Evolutionary conservation across 2,888 invertebrate species (phyloP), one percentile per base, ranked within the genome.

Genomic region (Cryptus armator): DNA sequence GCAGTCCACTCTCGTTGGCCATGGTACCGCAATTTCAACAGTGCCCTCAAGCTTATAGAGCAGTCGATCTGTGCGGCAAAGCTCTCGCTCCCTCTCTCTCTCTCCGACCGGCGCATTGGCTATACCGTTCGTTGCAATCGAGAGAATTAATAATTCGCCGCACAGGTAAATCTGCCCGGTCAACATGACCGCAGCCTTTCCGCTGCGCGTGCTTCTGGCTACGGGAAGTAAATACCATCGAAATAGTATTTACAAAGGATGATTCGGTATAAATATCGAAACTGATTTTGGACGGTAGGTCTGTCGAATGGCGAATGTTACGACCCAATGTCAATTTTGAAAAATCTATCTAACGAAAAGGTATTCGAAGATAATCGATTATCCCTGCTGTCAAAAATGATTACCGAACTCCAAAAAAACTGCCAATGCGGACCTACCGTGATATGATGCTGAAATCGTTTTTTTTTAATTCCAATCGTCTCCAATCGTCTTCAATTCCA

Each of bases 21-120:
- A 66, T 51, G 62, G 51, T 37, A 79, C 62, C 64, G 64, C 79
- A 51, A 51, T 6, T 79, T 79, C 64, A 79, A 79, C 71, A 79
- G 64, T 71, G 51, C 19, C 10, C 44, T 51, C 16, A 59, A 78
- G 68, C 68, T 78, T 70, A 46, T 62, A 59, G 67, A 51, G 48
- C 32, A 48, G 32, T 14, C 32, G 44, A 46, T 62, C 44, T 46
- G 56, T 56, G 56, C 14, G 4, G 56, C 10, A 56, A 56, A 12
- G 56, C 56, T 56, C 56, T 56, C 19, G 12, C 24, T 24, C 56
- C 56, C 37, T 37, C 37, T 37, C 16, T 19, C 19, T 19, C 53
- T 19, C 37, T 37, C 37, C 9, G 56, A 24, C 24, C 59, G 7
- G 32, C 70, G 51, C 16, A 19, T 19, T 51, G 46, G 14, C 56